phyloP scores from a whole-genome alignment of 2,888 invertebrate species.

The Xestia xanthographa region DNA sequence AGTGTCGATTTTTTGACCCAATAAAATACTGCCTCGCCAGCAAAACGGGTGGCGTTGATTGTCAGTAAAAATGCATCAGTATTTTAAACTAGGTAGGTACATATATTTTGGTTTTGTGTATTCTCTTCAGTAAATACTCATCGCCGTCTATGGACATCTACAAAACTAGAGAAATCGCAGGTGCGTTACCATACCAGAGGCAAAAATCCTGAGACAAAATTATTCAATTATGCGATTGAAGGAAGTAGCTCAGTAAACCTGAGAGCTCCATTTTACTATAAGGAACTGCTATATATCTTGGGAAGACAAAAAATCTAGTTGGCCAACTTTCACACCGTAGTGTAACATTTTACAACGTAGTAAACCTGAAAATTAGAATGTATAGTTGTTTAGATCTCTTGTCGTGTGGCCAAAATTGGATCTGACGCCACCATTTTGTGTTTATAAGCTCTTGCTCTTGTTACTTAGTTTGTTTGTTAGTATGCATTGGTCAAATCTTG shows the following conservation, averaged over 20 bases:
- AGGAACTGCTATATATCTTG: slow-evolving; percentile 41
- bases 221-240: slow-evolving; percentile 40
- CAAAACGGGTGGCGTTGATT: no score
- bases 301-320: slow-evolving; percentile 41
- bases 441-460: no score
- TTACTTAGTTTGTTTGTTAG: no score
- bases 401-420: no score
- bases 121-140: neutral
- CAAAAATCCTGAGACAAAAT: neutral
- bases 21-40: no score
- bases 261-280: slow-evolving; percentile 32
- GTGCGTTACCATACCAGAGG: neutral
- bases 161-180: neutral
- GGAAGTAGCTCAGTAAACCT: slow-evolving; percentile 20
- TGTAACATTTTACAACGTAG: slow-evolving; percentile 19
- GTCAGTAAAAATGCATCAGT: no score
- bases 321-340: slow-evolving; percentile 58
- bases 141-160: neutral
- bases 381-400: neutral
- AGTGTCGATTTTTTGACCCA: no score
- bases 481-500: no score
- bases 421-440: no score
- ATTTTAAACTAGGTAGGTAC: no score
- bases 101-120: no score
- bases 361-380: neutral